These are phyloP conservation scores for Megaleporinus macrocephalus DNA, from an alignment of 2,113 vertebrate genomes.

Conservation along the genomic window DNA sequence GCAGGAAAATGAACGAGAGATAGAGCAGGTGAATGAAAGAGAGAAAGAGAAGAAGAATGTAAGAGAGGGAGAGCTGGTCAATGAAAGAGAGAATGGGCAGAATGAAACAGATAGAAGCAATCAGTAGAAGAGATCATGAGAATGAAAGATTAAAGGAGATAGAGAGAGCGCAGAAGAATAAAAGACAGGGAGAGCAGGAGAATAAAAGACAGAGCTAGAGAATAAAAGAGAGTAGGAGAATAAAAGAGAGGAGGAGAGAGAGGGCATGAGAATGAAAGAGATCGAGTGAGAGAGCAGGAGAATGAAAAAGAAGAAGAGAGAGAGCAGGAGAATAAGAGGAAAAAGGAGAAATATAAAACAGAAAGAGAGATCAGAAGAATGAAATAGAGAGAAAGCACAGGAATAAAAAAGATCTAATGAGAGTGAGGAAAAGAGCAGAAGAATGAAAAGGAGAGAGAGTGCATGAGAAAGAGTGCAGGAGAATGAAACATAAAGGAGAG, in stretches of 20 bases:
- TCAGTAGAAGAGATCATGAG: not conserved
- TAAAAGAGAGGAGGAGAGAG: not conserved
- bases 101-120: too few species aligned
- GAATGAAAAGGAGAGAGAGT: too few species aligned
- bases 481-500: too few species aligned
- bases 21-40: not conserved
- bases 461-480: too few species aligned
- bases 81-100: not conserved
- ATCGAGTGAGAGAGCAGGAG: slow-evolving; percentile 17
- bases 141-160: not conserved
- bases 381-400: not conserved
- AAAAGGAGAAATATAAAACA: not conserved
- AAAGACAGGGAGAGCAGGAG: not conserved
- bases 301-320: not conserved
- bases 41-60: not conserved
- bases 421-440: too few species aligned
- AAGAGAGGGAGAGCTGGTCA: not conserved
- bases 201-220: not conserved
- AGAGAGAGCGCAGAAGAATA: too few species aligned
- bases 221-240: not conserved
- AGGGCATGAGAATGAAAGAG: not conserved
- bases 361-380: slow-evolving; percentile 30
- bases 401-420: too few species aligned
- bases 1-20: not conserved
- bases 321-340: not conserved